These are phyloP conservation scores for Ambastaia sidthimunki DNA, from an alignment of 2,797 vertebrate genomes.

Conservation along the genomic window DNA sequence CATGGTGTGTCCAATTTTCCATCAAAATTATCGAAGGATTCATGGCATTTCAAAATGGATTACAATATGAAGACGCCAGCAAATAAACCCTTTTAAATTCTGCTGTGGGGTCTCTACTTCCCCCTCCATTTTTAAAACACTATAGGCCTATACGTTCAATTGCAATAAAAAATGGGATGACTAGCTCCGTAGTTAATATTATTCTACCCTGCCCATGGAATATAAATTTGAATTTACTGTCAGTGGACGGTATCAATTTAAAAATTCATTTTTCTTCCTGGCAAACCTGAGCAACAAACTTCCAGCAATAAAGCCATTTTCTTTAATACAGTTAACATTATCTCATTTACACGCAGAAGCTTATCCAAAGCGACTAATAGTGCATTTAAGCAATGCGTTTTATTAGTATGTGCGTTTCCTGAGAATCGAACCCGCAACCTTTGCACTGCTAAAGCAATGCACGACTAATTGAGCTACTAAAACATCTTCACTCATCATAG, in stretches of 20 bases:
- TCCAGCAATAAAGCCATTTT: not conserved
- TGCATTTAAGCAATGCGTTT: too few relatives aligned
- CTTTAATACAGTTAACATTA: too few relatives aligned
- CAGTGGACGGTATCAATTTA: not conserved
- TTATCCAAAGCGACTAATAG: too few relatives aligned
- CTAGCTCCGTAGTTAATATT: slow-evolving; percentile 1
- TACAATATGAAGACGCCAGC: slow-evolving; percentile 16
- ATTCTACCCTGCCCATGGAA: slow-evolving; percentile 3
- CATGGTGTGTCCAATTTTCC: slow-evolving; percentile 20
- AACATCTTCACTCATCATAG: too few relatives aligned
- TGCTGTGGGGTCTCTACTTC: slow-evolving; percentile 15
- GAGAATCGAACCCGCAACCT: too few relatives aligned
- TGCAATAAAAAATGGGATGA: not conserved
- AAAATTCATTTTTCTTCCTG: not conserved
- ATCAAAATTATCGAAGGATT: slow-evolving; percentile 21
- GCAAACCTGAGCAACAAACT: not conserved
- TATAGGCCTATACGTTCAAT: not conserved
- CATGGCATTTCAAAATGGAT: slow-evolving; percentile 28
- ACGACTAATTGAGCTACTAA: too few relatives aligned
- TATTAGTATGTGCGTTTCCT: too few relatives aligned
- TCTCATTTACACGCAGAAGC: too few relatives aligned
- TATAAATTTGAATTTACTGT: slow-evolving; percentile 19
- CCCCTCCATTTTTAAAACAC: not conserved
- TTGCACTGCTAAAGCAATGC: too few relatives aligned
- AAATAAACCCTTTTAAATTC: not conserved